Percentiles rank a stretch among this genome's conserved stretches.
Conservation (phyloP, 1,140 invertebrate genomes). For the Calycopis cecrops region DNA sequence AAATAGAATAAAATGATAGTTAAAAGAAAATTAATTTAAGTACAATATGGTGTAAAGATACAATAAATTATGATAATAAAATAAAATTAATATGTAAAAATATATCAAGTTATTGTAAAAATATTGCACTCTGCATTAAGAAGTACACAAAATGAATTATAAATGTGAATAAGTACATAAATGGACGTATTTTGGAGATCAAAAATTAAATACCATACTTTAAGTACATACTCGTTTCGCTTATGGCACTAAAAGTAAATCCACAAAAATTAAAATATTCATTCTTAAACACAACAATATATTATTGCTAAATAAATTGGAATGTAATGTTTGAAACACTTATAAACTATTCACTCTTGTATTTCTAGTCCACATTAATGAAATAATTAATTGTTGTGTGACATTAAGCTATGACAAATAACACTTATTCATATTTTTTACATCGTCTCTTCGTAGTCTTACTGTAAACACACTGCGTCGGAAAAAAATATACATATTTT, state of each 20-base stretch:
- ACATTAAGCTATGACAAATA: conserved; percentile 1
- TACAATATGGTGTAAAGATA: not conserved
- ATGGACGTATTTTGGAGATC: conserved; percentile 34
- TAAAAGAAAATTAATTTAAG: conserved; percentile 13
- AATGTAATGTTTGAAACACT: conserved; percentile 36
- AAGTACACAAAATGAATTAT: conserved; percentile 18
- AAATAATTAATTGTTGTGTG: conserved; percentile 1
- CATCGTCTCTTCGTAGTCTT: not conserved
- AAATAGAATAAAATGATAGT: conserved; percentile 16
- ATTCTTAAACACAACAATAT: conserved; percentile 21
- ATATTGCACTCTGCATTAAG: conserved; percentile 34
- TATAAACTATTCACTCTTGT: conserved; percentile 18
- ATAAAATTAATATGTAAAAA: not conserved
- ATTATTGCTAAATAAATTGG: conserved; percentile 34
- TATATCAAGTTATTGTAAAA: conserved; percentile 10
- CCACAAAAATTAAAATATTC: conserved; percentile 27
- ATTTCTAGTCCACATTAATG: not conserved
- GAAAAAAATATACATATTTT: not conserved
- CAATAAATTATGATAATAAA: conserved; percentile 1
- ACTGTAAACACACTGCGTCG: not conserved
- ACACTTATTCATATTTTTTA: conserved; percentile 1
- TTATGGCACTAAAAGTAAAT: conserved; percentile 43
- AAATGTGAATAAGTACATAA: conserved; percentile 27
- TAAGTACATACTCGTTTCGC: conserved; percentile 14
- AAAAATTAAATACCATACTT: conserved; percentile 21